Evolutionary conservation across 2,113 vertebrate species (phyloP).

Genomic region (Delphinapterus leucas): DNA sequence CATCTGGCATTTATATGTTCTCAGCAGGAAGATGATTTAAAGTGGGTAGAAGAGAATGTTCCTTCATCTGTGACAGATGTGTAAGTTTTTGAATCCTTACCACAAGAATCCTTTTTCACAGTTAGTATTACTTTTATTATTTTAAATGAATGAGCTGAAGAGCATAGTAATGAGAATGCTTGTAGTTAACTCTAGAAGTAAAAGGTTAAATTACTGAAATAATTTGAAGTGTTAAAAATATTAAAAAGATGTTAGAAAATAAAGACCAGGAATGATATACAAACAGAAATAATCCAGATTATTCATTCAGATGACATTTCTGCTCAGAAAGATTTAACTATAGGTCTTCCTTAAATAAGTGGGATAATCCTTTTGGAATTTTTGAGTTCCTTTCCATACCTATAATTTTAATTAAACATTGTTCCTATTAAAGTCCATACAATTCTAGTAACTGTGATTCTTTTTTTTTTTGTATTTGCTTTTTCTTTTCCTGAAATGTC

Average conservation of each 20-base stretch:
- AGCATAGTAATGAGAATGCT: slow-evolving; percentile 32
- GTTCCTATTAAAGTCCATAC: background rate
- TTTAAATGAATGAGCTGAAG: slow-evolving; percentile 25
- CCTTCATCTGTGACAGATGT: slow-evolving; percentile 89
- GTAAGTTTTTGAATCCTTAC: slow-evolving; percentile 82
- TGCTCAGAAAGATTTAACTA: slow-evolving; percentile 33
- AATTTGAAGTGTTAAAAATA: background rate
- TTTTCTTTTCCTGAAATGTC: background rate
- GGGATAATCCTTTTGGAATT: background rate
- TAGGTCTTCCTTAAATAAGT: slow-evolving; percentile 7
- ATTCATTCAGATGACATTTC: slow-evolving; percentile 29
- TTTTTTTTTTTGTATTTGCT: slow-evolving; percentile 20
- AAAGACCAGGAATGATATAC: background rate
- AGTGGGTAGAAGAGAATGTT: slow-evolving; percentile 90
- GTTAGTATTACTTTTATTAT: slow-evolving; percentile 30
- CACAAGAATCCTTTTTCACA: slow-evolving; percentile 24
- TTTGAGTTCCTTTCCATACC: background rate
- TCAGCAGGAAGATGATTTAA: slow-evolving; percentile 87
- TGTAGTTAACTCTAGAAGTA: background rate
- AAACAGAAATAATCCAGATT: slow-evolving; percentile 27
- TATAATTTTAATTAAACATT: slow-evolving; percentile 2
- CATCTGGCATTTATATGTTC: slow-evolving; percentile 54
- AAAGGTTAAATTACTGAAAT: background rate
- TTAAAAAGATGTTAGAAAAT: background rate
- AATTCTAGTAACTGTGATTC: background rate